Conservation (phyloP, 2,113 vertebrate genomes). For the Megaceryle torquata region DNA sequence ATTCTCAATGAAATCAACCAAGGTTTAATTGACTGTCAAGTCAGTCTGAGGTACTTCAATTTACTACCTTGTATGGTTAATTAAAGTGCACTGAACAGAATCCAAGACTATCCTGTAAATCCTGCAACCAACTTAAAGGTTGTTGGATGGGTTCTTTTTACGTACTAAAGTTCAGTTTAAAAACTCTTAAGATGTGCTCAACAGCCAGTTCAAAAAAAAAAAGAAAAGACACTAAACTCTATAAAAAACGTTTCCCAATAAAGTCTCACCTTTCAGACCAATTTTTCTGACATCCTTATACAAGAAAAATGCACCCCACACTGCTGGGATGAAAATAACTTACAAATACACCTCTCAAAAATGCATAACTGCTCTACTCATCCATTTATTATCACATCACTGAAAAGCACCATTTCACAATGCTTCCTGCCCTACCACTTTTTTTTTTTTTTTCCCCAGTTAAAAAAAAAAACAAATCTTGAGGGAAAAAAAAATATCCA, state of each 20-base stretch:
- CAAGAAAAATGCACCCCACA: neutral
- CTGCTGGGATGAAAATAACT: neutral
- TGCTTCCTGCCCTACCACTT: neutral
- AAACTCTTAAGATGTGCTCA: neutral
- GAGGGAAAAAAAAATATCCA: neutral
- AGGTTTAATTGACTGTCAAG: slow-evolving; percentile 60
- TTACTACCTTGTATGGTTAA: slow-evolving; percentile 48
- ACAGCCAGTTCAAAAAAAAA: neutral
- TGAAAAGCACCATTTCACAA: neutral
- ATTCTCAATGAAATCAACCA: slow-evolving; percentile 64
- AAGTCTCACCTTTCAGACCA: neutral
- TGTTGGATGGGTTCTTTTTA: neutral
- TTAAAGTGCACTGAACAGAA: slow-evolving; percentile 32
- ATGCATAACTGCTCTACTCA: neutral
- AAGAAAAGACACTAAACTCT: neutral
- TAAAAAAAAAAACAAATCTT: neutral
- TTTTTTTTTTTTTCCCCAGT: neutral
- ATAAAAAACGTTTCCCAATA: neutral
- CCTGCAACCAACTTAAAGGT: neutral
- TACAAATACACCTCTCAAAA: neutral
- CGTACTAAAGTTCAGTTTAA: neutral
- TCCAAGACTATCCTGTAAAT: slow-evolving; percentile 5
- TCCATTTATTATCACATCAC: neutral
- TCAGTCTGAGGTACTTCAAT: slow-evolving; percentile 56
- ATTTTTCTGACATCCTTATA: neutral